Percentiles rank a stretch among this genome's conserved stretches.
These are phyloP conservation scores for Dromas ardeola DNA, from an alignment of 2,113 vertebrate genomes.

Conservation along the genomic window DNA sequence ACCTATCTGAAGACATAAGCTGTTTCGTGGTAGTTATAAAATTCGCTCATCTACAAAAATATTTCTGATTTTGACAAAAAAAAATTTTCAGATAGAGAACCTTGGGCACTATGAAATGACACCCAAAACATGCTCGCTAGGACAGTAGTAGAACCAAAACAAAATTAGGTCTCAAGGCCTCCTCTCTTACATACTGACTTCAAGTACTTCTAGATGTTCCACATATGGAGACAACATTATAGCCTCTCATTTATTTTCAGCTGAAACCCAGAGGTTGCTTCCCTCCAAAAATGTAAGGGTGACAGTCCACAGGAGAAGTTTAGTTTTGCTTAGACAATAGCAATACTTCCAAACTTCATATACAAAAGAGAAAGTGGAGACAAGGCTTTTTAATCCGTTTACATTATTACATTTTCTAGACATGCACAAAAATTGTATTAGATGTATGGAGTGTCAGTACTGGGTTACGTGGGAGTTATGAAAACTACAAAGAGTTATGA, in stretches of 20 bases:
- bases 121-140: background rate
- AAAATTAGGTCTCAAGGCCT: background rate
- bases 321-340: background rate
- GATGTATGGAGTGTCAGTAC: background rate
- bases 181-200: background rate
- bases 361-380: background rate
- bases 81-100: background rate
- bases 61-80: background rate
- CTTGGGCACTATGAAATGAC: background rate
- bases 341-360: background rate
- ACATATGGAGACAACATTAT: background rate
- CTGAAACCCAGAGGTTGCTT: background rate
- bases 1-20: background rate
- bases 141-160: background rate
- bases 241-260: background rate
- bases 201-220: background rate
- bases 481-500: background rate
- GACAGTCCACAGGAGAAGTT: background rate
- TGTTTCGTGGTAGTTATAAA: background rate
- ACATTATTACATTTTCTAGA: background rate
- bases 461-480: accelerated
- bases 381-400: background rate
- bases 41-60: background rate
- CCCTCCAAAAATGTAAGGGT: background rate
- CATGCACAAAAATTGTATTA: background rate